These are phyloP conservation scores for Egretta garzetta DNA, from an alignment of 2,113 vertebrate species.

Conservation along the genomic window DNA sequence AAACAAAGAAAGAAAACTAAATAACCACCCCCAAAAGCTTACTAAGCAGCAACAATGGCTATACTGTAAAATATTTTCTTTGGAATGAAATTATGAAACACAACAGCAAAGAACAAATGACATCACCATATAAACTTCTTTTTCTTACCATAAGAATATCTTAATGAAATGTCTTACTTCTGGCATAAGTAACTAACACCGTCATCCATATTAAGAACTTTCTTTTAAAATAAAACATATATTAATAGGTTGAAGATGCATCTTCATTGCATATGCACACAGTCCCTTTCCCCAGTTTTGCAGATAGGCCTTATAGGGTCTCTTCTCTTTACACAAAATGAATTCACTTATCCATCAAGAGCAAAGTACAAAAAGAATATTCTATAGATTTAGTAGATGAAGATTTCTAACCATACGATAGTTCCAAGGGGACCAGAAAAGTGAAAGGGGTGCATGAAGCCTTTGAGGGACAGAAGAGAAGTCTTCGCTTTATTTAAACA, in stretches of 20 bases:
- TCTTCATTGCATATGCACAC: slow-evolving; percentile 67
- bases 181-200: neutral
- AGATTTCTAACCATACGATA: neutral
- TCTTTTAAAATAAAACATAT: neutral
- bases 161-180: neutral
- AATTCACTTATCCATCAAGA: neutral
- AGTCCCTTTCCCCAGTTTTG: neutral
- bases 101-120: neutral
- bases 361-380: neutral
- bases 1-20: neutral
- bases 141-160: neutral
- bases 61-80: neutral
- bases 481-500: neutral
- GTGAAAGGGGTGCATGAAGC: neutral
- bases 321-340: neutral
- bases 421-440: neutral
- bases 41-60: neutral
- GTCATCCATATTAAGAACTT: neutral
- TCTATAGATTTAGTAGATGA: neutral
- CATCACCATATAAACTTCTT: neutral
- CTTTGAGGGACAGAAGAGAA: neutral
- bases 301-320: neutral
- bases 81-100: neutral
- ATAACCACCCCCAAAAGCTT: neutral
- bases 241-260: slow-evolving; percentile 40